Percentiles rank a stretch among this genome's conserved stretches.
Evolutionary conservation across 2,888 invertebrate species (phyloP).

Genomic region (Xanthia togata): DNA sequence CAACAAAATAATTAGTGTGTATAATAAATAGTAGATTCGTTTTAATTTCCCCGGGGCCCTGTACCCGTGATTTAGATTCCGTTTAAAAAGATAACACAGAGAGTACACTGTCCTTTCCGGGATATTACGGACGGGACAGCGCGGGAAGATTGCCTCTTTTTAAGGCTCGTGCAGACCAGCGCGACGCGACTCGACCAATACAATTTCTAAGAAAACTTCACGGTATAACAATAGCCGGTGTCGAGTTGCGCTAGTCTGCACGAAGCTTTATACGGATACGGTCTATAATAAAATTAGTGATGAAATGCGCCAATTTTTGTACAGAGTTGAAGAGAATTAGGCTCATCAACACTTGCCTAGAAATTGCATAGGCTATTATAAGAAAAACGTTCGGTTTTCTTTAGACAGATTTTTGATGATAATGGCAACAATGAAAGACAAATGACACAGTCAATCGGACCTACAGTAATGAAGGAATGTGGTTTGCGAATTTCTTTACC

Average conservation of each 20-base stretch:
- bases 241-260: too few species aligned
- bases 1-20: conserved; percentile 52
- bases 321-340: not conserved
- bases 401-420: not conserved
- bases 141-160: conserved; percentile 22
- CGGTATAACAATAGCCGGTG: too few species aligned
- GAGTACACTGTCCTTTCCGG: conserved; percentile 47
- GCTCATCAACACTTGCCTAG: not conserved
- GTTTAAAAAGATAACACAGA: conserved; percentile 64
- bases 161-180: too few species aligned
- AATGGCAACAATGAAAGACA: not conserved
- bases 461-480: conserved; percentile 3
- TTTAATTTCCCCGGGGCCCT: conserved; percentile 69
- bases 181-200: too few species aligned
- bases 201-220: too few species aligned
- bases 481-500: not conserved
- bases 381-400: not conserved
- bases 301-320: not conserved
- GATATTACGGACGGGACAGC: conserved; percentile 20
- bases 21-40: conserved; percentile 61
- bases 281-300: conserved; percentile 16
- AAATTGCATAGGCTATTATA: not conserved
- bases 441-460: not conserved
- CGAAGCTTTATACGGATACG: not conserved
- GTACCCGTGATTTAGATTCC: conserved; percentile 66